These are phyloP conservation scores for Eulemur mongoz DNA, from an alignment of 2,797 vertebrate genomes.

Conservation along the genomic window DNA sequence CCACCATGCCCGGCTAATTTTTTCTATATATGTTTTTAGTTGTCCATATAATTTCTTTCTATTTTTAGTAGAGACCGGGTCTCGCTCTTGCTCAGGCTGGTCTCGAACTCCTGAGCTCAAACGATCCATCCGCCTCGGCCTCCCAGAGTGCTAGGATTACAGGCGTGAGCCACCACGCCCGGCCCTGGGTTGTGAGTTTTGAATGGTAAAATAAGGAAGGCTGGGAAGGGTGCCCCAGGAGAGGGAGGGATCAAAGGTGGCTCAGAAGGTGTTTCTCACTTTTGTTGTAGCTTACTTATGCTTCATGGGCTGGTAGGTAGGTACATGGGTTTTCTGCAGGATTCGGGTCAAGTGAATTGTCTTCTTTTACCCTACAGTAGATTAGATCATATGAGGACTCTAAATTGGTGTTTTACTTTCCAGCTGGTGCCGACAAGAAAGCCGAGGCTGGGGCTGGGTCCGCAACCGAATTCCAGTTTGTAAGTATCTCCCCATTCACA, in stretches of 20 bases:
- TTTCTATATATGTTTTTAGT: no score
- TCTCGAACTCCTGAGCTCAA: no score
- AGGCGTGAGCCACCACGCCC: no score
- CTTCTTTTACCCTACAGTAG: background rate
- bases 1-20: no score
- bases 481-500: constrained; percentile 86
- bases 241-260: background rate
- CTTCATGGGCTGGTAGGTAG: background rate
- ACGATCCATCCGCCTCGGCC: no score
- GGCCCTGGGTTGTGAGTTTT: background rate
- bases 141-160: no score
- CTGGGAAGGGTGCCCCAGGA: background rate
- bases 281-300: background rate
- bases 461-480: constrained; percentile 98
- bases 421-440: constrained; percentile 98
- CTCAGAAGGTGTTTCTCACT: background rate
- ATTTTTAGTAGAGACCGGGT: no score
- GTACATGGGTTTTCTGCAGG: background rate
- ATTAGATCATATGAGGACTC: background rate
- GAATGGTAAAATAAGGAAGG: background rate
- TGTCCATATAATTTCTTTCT: no score
- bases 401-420: constrained; percentile 51
- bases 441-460: constrained; percentile 98
- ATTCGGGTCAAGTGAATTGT: background rate
- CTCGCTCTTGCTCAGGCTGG: no score